Percentiles rank a stretch among this genome's conserved stretches.
These are phyloP conservation scores for Lasioglossum marginatum DNA, from an alignment of 2,888 invertebrate genomes.

Conservation along the genomic window DNA sequence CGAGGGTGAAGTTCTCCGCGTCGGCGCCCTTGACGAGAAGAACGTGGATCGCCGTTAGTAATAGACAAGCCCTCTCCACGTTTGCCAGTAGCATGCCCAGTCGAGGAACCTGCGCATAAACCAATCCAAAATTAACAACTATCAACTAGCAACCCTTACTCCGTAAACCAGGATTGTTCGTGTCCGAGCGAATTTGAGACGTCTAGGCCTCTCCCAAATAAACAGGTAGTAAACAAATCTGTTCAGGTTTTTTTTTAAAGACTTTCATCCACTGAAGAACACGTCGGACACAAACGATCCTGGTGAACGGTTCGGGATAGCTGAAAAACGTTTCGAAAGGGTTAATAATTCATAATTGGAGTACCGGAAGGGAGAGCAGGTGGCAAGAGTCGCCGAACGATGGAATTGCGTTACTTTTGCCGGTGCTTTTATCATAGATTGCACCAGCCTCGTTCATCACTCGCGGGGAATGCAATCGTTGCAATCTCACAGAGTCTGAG, in stretches of 20 bases:
- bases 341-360: not conserved
- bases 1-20: constrained; percentile 90
- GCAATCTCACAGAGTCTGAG: not conserved
- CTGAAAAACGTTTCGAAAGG: no score
- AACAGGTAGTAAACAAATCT: no score
- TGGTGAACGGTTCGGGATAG: no score
- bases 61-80: constrained; percentile 77
- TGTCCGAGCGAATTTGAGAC: no score
- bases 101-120: constrained; percentile 49
- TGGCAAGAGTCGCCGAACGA: not conserved
- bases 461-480: constrained; percentile 15
- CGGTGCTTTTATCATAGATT: not conserved
- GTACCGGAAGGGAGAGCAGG: not conserved
- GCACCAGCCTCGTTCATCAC: not conserved
- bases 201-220: no score
- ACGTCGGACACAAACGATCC: no score
- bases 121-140: no score
- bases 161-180: no score
- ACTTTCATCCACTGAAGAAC: no score
- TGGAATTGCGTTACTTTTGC: not conserved
- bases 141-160: no score
- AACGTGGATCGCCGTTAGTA: constrained; percentile 76
- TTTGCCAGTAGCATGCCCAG: constrained; percentile 78
- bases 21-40: constrained; percentile 72
- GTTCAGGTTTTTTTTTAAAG: no score